Conservation (phyloP, 2,113 vertebrate species). For the Falco punctatus region DNA sequence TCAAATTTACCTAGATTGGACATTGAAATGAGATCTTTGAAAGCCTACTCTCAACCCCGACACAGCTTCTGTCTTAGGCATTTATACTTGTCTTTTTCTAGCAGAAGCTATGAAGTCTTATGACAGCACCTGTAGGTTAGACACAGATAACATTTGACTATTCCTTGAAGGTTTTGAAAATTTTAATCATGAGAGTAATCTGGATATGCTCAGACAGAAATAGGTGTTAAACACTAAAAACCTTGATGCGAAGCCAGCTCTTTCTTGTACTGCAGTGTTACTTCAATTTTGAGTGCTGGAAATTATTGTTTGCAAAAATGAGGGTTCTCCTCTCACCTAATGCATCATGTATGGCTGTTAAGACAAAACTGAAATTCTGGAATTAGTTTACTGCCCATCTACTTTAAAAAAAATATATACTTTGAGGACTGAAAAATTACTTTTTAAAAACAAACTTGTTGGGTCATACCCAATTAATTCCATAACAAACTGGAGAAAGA, state of each 20-base stretch:
- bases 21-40: not conserved
- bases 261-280: not conserved
- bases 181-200: conserved; percentile 14
- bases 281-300: not conserved
- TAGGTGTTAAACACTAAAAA: not conserved
- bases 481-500: not conserved
- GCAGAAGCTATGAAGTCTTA: not conserved
- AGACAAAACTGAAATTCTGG: not conserved
- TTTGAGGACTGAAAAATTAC: not conserved
- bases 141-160: not conserved
- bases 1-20: not conserved
- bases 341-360: not conserved
- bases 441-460: not conserved
- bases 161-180: not conserved
- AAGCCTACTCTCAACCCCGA: not conserved
- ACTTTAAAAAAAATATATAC: not conserved
- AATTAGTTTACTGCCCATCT: not conserved
- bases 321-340: not conserved
- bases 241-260: not conserved
- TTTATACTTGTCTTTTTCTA: not conserved
- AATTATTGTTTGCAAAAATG: not conserved
- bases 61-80: not conserved
- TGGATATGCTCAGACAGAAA: not conserved
- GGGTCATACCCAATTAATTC: not conserved
- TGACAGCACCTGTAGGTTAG: not conserved